Evolutionary conservation across 1,140 invertebrate genomes (phyloP), one percentile per base, ranked within the genome.

Genomic region (Cylas formicarius): DNA sequence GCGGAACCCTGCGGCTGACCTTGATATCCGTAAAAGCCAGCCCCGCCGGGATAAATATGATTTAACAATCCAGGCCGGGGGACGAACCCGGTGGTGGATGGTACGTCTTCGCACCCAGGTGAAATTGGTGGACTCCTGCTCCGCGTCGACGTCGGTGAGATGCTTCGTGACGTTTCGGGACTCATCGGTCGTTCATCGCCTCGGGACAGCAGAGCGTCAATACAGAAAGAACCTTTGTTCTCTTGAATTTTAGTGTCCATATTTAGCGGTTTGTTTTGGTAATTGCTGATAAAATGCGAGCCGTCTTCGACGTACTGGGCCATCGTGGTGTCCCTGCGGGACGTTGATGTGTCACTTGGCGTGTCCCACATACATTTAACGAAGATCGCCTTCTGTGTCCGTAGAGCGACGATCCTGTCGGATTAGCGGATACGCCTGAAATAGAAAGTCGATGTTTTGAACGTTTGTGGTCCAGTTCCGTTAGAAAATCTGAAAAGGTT

Each of bases 201-300:
- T 16, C 61, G 41, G 18, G 64, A 77, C 9, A 82, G 54, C n/a
- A 82, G 58, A 0, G 78, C 78, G 34, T 81, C 79, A 37, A 82
- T 82, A 54, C 78, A 81, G 54, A 82, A 82, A 0, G 78, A 80
- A 6, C 56, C 54, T 48, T 66, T 65, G 22, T 53, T 56, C 38
- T 65, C 60, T 31, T 60, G 59, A 7, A 64, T 50, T 49, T 65
- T 64, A 6, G 60, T 66, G 28, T 61, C 56, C 56, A 60, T 60
- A 34, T 57, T 61, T 24, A 58, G 31, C 1, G 58, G 55, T 14
- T 48, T 44, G 21, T 2, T 45, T 20, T 44, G 34, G 18, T 53
- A 31, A 16, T 47, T 27, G 7, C 14, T 14, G 24, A 13, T 26
- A 9, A 9, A 9, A 26, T 26, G 24, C 13, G 24, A 26, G 11